Conservation (phyloP, 2,888 invertebrate genomes). For the Hedychridium roseum region DNA sequence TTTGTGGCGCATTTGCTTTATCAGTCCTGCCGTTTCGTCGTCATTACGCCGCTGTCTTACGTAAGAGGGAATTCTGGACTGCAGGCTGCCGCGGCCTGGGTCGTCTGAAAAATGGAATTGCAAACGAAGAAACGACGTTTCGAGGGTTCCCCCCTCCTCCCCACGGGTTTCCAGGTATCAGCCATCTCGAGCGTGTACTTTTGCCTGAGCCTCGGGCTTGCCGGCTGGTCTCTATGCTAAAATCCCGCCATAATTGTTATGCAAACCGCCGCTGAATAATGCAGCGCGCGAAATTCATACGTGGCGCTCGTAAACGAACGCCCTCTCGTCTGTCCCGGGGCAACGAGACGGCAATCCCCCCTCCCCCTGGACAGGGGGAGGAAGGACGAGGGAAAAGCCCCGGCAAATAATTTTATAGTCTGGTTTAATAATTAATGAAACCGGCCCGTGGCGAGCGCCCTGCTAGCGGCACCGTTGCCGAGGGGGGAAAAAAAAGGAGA, state of each 20-base stretch:
- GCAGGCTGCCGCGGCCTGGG: background rate
- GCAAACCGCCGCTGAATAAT: slow-evolving; percentile 50
- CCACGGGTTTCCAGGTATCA: slow-evolving; percentile 3
- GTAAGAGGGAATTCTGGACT: background rate
- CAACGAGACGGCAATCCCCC: background rate
- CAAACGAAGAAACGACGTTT: slow-evolving; percentile 28
- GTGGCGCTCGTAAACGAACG: slow-evolving; percentile 31
- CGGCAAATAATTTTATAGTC: slow-evolving; percentile 45
- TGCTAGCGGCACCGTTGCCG: slow-evolving; percentile 5
- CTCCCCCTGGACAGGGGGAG: slow-evolving; percentile 3
- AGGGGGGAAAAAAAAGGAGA: no score
- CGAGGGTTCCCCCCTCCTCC: slow-evolving; percentile 11
- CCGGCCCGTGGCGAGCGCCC: slow-evolving; percentile 1
- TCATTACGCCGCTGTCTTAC: no score
- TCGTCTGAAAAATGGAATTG: slow-evolving; percentile 31
- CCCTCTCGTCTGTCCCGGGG: background rate
- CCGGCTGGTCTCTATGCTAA: slow-evolving; percentile 37
- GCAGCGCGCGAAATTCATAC: slow-evolving; percentile 50
- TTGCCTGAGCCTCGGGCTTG: slow-evolving; percentile 14
- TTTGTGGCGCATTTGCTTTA: no score
- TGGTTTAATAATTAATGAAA: slow-evolving; percentile 46
- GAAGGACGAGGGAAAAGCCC: no score
- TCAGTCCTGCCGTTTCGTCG: no score
- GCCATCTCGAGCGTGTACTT: slow-evolving; percentile 20
- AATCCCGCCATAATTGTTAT: slow-evolving; percentile 50